Evolutionary conservation across 2,888 invertebrate species (phyloP), one percentile per base, ranked within the genome.

Genomic region (Embidobia sp.): DNA sequence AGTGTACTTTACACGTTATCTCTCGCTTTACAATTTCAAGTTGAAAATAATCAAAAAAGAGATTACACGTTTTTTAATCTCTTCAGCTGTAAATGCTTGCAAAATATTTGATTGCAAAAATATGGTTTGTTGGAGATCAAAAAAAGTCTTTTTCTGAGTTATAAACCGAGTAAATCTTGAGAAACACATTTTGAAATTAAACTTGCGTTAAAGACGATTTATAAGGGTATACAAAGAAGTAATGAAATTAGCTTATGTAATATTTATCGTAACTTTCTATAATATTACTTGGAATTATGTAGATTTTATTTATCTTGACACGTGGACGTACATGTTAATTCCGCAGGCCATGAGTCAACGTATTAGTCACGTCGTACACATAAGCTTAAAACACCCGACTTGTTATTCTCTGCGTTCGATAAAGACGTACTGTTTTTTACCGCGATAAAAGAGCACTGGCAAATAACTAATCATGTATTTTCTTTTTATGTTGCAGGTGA

Each of bases 231-330:
- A n/a, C n/a, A 22, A 18, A 18, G 40, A 40, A 29, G 33, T 10
- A 57, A 61, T 61, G 44, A 70, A 70, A 53, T 70, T 26, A 5
- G 15, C 61, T 66, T 57, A 51, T 63, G 75, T 53, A 67, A 75
- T 49, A 59, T 74, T 69, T 44, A 70, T 70, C 69, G 59, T 61
- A 59, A 64, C 63, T 72, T 78, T 70, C 67, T 72, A 70, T 35
- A 72, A 63, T 75, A 66, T 49, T 66, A 51, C 70, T 70, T 29
- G 42, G 55, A 66, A 70, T 70, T 64, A 64, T 55, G 63, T 59
- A 66, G 64, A 70, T 70, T 70, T 78, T 72, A 66, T 75, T 78
- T 78, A 78, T 78, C 75, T 63, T 75, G 78, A 75, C 78, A 78
- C 75, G 72, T 63, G 78, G 75, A 78, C 75, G 31, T 67, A 66